phyloP scores from a whole-genome alignment of 2,797 vertebrate species.

The Melopsittacus undulatus region DNA sequence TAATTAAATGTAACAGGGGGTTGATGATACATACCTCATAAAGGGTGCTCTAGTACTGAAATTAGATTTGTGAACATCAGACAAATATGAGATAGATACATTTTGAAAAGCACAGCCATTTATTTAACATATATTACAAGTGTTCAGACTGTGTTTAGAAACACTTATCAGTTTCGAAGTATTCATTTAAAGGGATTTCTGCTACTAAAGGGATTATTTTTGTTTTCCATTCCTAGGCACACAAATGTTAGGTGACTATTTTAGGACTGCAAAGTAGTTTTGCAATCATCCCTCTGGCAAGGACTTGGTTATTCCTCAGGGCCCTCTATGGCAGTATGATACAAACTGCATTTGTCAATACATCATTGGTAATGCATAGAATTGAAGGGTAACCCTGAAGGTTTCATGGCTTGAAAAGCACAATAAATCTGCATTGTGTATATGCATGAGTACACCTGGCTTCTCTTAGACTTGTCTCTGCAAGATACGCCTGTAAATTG shows the following conservation, averaged over 20 bases:
- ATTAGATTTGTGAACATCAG: background rate
- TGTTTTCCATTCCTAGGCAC: background rate
- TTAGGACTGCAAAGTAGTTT: background rate
- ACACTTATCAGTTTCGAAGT: background rate
- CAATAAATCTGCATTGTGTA: background rate
- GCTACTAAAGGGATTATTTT: background rate
- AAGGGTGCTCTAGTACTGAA: background rate
- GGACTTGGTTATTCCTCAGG: background rate
- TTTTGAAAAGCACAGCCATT: background rate
- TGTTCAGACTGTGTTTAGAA: background rate
- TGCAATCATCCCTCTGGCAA: background rate
- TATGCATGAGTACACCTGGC: background rate
- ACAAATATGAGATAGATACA: background rate
- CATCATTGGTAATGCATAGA: background rate
- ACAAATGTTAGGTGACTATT: background rate
- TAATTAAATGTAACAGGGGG: background rate
- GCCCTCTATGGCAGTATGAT: background rate
- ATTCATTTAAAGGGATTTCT: background rate
- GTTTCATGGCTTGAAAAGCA: background rate
- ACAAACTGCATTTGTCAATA: background rate
- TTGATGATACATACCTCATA: background rate
- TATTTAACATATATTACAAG: background rate
- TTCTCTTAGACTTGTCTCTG: background rate
- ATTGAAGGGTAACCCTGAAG: background rate
- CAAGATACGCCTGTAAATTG: background rate